Conservation (phyloP, 2,797 vertebrate genomes). For the Rhinoraja longicauda region DNA sequence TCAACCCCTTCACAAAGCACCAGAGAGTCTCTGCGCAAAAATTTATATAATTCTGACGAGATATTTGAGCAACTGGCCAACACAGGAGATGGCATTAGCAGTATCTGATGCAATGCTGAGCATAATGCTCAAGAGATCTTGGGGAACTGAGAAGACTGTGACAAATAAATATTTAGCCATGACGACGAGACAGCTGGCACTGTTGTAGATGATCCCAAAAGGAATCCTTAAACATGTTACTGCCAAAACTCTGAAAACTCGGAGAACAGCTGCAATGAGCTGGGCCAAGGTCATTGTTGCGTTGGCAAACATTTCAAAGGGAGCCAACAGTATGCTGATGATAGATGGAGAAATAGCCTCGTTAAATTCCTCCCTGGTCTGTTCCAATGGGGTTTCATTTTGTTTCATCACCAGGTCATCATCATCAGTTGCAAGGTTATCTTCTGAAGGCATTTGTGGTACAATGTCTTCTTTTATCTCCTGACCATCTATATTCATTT, state of each 20-base stretch:
- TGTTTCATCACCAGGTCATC: background rate
- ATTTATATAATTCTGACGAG: conserved; percentile 12
- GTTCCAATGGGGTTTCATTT: background rate
- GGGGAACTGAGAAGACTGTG: background rate
- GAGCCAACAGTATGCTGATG: background rate
- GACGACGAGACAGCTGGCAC: background rate
- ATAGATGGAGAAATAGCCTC: background rate
- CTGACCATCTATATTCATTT: background rate
- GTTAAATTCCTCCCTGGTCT: background rate
- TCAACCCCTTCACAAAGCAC: background rate
- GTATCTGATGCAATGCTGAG: background rate
- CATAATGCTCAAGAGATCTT: background rate
- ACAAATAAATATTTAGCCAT: background rate
- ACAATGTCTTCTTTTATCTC: background rate
- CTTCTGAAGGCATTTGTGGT: background rate
- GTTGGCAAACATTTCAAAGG: background rate
- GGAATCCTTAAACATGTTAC: background rate
- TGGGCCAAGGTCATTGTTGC: background rate
- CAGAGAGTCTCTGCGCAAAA: background rate
- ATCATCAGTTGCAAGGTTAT: background rate
- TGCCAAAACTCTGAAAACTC: background rate
- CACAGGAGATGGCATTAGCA: background rate
- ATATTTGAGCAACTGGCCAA: background rate
- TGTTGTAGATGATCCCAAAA: background rate
- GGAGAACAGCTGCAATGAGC: background rate